phyloP scores from a whole-genome alignment of 2,113 vertebrate species.

The Gasterosteus nipponicus region DNA sequence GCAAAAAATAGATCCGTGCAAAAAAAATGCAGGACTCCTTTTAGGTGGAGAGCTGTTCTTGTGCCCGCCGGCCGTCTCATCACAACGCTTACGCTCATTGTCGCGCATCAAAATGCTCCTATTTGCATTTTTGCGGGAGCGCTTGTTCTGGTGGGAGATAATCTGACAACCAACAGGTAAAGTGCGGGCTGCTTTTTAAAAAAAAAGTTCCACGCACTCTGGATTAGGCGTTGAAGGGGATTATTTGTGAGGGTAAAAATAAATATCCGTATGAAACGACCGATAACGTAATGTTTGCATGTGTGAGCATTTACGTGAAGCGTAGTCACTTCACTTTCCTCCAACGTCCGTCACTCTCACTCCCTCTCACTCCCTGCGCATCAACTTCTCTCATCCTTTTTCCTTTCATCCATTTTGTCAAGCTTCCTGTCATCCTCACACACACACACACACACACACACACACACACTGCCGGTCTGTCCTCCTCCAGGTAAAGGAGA shows the following conservation, averaged over 20 bases:
- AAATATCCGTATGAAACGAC: slow-evolving; percentile 3
- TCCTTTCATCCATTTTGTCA: slow-evolving; percentile 50
- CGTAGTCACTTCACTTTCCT: slow-evolving; percentile 14
- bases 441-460: slow-evolving; percentile 1
- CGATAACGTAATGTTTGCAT: not conserved
- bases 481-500: slow-evolving; percentile 59
- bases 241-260: slow-evolving; percentile 20
- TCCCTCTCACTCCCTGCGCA: slow-evolving; percentile 6
- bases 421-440: slow-evolving; percentile 18
- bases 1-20: slow-evolving; percentile 67
- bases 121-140: slow-evolving; percentile 33
- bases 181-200: slow-evolving; percentile 14
- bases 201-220: not conserved
- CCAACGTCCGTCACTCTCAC: slow-evolving; percentile 18
- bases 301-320: slow-evolving; percentile 16
- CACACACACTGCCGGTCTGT: slow-evolving; percentile 16
- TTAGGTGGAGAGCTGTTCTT: slow-evolving; percentile 29
- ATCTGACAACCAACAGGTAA: slow-evolving; percentile 33
- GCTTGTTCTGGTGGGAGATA: slow-evolving; percentile 28
- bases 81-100: slow-evolving; percentile 25
- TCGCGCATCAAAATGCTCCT: slow-evolving; percentile 43
- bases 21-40: slow-evolving; percentile 50
- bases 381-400: slow-evolving; percentile 18
- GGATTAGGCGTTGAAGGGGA: slow-evolving; percentile 15
- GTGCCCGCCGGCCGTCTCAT: not conserved